Base-by-base conservation (phyloP, 2,797 vertebrate species). In the Pseudomugil tenellus region DNA sequence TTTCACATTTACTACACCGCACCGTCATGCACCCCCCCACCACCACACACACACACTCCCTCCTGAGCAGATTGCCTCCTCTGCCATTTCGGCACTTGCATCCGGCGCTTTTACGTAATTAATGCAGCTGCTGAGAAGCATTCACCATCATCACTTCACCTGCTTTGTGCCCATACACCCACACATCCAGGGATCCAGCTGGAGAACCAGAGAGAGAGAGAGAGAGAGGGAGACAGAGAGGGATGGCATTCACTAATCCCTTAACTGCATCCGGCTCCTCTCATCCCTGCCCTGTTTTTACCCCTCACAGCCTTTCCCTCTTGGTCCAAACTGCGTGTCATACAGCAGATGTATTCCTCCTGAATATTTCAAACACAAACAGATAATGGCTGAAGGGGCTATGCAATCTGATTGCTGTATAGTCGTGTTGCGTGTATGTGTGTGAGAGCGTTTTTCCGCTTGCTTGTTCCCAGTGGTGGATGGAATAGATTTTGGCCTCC, bases 101-200 rank as follows among this genome's bases (percentile, higher is more conserved):
- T 91, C 84, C 91, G 74, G 88, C 87, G 88, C 85, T 91, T 90
- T 84, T 75, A 90, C 77, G 87, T 93, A 94, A 95, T 94, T 92
- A 94, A 91, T 80, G 79, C 65, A 77, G 86, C 82, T 85, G 63
- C 90, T 69, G 88, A 88, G 87, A 86, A 84, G 79, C 81, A 70
- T 81, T 84, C 74, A 70, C 76, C 76, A 63, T 68, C 80, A 81
- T 35, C 56, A 71, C 75, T 73, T 85, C 78, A 81, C 84, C 86
- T 80, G 85, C 75, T 57, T 28, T 14, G 62, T 76, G 65, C 63
- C 79, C 55, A 57, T 29, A 81, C 85, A 85, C 89, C 69, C 75
- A 87, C 85, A 88, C 83, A 82, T 70, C 58, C 78, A 58, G 46
- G 43, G 60, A 79, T 75, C 58, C 55, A 59, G 71, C 37, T 73